A percentile compares a stretch with the other conserved stretches of the same genome.
Evolutionary conservation across 2,888 invertebrate genomes (phyloP).

Genomic region (Machimus atricapillus): DNA sequence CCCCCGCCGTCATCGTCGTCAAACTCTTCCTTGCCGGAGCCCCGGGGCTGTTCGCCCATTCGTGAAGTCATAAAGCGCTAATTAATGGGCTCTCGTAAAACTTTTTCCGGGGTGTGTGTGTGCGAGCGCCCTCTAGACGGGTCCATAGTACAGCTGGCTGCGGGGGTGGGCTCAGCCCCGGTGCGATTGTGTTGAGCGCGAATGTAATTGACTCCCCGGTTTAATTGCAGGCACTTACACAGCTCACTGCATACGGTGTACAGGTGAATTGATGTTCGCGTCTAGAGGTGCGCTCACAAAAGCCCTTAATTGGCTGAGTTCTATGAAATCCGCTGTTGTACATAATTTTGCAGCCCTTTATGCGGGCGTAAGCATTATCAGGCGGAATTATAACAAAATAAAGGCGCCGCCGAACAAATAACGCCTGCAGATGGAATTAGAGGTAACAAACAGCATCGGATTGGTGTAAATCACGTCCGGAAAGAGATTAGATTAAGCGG

Average conservation of each 20-base stretch:
- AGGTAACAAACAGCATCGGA: background rate
- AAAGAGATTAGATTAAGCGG: background rate
- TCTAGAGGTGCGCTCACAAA: slow-evolving; percentile 1
- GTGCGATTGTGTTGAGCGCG: background rate
- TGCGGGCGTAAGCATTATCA: background rate
- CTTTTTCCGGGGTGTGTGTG: background rate
- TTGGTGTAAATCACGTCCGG: background rate
- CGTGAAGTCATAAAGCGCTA: slow-evolving; percentile 37
- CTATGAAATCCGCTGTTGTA: slow-evolving; percentile 20
- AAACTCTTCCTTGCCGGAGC: background rate
- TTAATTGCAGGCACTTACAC: slow-evolving; percentile 31
- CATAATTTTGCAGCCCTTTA: slow-evolving; percentile 14
- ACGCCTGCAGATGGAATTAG: background rate
- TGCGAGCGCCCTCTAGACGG: background rate
- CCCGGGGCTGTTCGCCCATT: slow-evolving; percentile 13
- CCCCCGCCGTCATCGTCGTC: background rate
- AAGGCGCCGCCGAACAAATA: slow-evolving; percentile 6
- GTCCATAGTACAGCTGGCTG: background rate
- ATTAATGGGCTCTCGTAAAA: slow-evolving; percentile 32
- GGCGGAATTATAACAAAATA: slow-evolving; percentile 10
- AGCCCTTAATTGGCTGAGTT: background rate
- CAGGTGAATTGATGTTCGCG: slow-evolving; percentile 31
- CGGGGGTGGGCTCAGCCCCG: background rate
- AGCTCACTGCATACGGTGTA: slow-evolving; percentile 21
- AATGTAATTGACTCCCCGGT: slow-evolving; percentile 28